Conservation (phyloP, 2,797 vertebrate genomes). For the Alexandromys oeconomus region DNA sequence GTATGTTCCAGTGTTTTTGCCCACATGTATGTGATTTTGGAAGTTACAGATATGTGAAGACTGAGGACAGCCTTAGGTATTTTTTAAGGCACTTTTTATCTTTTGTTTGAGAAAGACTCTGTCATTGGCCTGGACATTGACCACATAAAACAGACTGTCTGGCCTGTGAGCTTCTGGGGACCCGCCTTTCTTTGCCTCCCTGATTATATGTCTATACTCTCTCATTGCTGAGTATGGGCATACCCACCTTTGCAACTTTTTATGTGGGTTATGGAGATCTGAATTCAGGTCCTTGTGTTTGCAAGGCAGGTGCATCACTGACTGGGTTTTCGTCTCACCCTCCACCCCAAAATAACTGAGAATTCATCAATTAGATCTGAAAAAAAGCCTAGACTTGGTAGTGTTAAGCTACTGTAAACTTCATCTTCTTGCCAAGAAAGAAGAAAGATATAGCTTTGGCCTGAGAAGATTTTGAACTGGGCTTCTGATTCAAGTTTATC, state of each 20-base stretch:
- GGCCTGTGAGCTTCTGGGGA: background rate
- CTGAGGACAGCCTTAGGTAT: background rate
- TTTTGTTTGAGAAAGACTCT: background rate
- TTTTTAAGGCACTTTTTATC: background rate
- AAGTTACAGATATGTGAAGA: background rate
- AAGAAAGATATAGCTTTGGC: background rate
- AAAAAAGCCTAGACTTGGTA: background rate
- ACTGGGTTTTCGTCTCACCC: background rate
- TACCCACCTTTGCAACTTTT: background rate
- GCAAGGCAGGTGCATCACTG: background rate
- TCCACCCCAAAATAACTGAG: background rate
- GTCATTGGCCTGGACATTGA: background rate
- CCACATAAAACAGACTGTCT: background rate
- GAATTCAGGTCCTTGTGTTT: background rate
- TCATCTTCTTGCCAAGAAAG: slow-evolving; percentile 48
- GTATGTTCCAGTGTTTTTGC: background rate
- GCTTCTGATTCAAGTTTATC: background rate
- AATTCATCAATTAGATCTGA: slow-evolving; percentile 5
- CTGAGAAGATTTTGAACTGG: slow-evolving; percentile 17
- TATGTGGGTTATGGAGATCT: background rate
- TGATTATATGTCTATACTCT: background rate
- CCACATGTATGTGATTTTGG: background rate
- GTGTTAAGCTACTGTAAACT: slow-evolving; percentile 35
- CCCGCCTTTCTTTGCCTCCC: background rate
- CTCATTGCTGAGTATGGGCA: background rate